Evolutionary conservation across 2,888 invertebrate genomes (phyloP).

Genomic region (Ophion ventricosus): DNA sequence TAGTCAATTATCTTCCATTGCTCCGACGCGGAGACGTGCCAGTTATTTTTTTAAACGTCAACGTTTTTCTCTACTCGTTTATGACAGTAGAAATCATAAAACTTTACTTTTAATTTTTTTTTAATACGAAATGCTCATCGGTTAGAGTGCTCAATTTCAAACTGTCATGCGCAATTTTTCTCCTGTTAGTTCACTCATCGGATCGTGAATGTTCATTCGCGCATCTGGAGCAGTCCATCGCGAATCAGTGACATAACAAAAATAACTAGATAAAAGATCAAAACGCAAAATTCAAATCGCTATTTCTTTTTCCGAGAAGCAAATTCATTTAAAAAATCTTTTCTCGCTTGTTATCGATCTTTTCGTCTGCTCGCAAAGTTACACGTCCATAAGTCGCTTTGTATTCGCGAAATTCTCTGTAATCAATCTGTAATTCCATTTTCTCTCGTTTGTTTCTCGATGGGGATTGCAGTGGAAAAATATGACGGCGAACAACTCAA

Average conservation of each 20-base stretch:
- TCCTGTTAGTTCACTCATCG: constrained; percentile 52
- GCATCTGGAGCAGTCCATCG: constrained; percentile 62
- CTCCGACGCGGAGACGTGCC: too few species aligned
- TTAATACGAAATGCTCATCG: neutral
- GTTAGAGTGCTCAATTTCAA: neutral
- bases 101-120: neutral
- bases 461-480: constrained; percentile 88
- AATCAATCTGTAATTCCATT: neutral
- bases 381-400: constrained; percentile 7
- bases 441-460: constrained; percentile 11
- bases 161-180: constrained; percentile 18
- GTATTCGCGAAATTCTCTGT: constrained; percentile 2
- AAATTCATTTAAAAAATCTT: constrained; percentile 22
- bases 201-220: constrained; percentile 73
- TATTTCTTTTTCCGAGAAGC: constrained; percentile 12
- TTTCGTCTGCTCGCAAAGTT: constrained; percentile 26
- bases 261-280: neutral
- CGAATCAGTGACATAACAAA: constrained; percentile 55
- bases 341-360: constrained; percentile 4
- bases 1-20: too few species aligned
- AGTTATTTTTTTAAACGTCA: too few species aligned
- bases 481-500: constrained; percentile 94
- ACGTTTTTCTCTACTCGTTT: neutral
- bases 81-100: neutral
- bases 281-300: neutral